These are phyloP conservation scores for Cheilosia vernalis DNA, from an alignment of 2,888 invertebrate genomes.

Conservation along the genomic window DNA sequence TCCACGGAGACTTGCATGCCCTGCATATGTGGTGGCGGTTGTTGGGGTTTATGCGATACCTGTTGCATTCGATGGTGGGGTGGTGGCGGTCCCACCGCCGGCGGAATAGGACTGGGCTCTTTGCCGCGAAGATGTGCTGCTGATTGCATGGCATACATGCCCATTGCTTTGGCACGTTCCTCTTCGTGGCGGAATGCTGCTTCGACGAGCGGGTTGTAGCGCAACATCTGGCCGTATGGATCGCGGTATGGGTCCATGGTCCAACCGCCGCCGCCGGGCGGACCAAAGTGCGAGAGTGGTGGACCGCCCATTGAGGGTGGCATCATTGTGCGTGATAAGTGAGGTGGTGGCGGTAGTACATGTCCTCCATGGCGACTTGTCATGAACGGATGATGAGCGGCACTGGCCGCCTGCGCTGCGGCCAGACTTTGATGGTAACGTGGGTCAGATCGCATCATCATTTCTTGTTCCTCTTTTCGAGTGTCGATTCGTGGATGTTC, in stretches of 20 bases:
- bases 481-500: constrained; percentile 84
- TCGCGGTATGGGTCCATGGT: constrained; percentile 87
- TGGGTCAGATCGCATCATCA: constrained; percentile 84
- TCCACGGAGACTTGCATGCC: constrained; percentile 77
- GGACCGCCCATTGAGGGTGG: constrained; percentile 83
- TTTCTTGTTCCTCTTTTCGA: constrained; percentile 83
- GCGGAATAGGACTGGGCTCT: constrained; percentile 83
- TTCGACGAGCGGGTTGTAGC: constrained; percentile 92
- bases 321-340: constrained; percentile 85
- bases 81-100: constrained; percentile 79
- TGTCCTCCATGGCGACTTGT: constrained; percentile 84
- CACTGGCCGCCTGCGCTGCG: constrained; percentile 83
- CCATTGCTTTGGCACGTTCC: constrained; percentile 90
- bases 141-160: constrained; percentile 87
- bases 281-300: constrained; percentile 86
- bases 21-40: constrained; percentile 67
- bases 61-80: constrained; percentile 82
- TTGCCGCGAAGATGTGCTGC: constrained; percentile 83
- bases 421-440: constrained; percentile 84
- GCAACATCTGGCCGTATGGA: constrained; percentile 87
- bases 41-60: constrained; percentile 66
- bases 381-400: constrained; percentile 84
- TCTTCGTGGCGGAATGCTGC: constrained; percentile 91
- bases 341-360: constrained; percentile 84
- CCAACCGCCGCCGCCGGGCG: constrained; percentile 85